Evolutionary conservation across 2,888 invertebrate genomes (phyloP), one percentile per base, ranked within the genome.

Genomic region (Amblyteles armatorius): DNA sequence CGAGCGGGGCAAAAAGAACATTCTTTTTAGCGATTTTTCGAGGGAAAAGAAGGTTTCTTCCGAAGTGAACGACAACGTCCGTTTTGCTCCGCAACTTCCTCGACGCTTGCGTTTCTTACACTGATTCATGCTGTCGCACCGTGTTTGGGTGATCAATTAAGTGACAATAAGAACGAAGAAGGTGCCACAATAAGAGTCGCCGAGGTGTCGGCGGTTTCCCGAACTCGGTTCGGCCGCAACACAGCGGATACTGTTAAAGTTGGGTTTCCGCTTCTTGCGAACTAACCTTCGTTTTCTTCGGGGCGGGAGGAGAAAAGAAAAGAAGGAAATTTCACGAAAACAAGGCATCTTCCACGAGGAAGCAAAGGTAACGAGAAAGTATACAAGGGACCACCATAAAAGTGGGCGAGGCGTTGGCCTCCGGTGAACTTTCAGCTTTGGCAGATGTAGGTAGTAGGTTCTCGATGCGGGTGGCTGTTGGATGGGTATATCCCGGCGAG

Each of bases 321-420:
- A 36, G 40, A 57, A 29, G 13, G 65, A 40, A 13, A 63, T 19
- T 40, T 40, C 16, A 77, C 33, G 44, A 13, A 60, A 79, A 57
- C 4, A 22, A 68, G 3, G 40, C 40, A 40, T 40, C 40, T 11
- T 9, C 40, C 40, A 72, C 44, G n/a, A n/a, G 26, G 63, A 55
- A 44, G 52, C 63, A 26, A 65, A 84, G 19, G 36, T 22, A 78
- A 67, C 33, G 36, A 60, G 33, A 40, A 71, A 63, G 81, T 77
- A 63, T 33, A 63, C 44, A 77, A 77, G 68, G 65, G 65, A 79
- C 57, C 80, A 76, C 86, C 86, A 86, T 90, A 91, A 92, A 92
- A 92, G 90, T 92, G 92, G 92, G 91, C 90, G 92, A 92, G 92
- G 92, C 91, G 89, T 90, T 91, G 92, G 90, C 92, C 92, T 91